Base-by-base conservation (phyloP, 2,113 vertebrate species). In the Cavia porcellus region DNA sequence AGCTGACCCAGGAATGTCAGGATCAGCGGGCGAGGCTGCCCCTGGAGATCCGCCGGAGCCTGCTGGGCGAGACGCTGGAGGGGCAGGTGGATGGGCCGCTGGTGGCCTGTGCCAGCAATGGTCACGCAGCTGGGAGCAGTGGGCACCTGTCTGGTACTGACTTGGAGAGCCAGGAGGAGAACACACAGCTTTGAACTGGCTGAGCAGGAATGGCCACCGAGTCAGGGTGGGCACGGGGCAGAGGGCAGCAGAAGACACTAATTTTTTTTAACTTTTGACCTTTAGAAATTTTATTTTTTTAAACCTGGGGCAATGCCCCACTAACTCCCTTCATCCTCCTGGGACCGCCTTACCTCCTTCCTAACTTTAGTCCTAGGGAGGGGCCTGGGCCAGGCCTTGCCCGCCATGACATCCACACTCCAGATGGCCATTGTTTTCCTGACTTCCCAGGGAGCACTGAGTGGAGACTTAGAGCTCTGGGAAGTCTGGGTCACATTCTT, bases 31-130 rank as follows among this genome's bases (percentile, higher is more conserved):
- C 92, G 2, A 96, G 75, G 2, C 97, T 99, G 28, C 99, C 98
- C 0, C 98, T 99, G 82, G 99, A 99, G 91, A 98, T 99, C 97
- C 97, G 98, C 79, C 95, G 98, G 87, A 98, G 98, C 97, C 98
- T 99, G 90, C 98, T 99, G 89, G 90, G 98, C 47, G 98, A 99
- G 93, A 98, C 98, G 0, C 97, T 98, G 5, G 98, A 93, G 35
- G 92, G 81, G 70, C 82, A 95, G 42, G 93, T 84, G 64, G 97
- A 96, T 1, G 42, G 97, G 88, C 92, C 68, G n/a, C 86, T 93
- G n/a, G 95, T 96, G 92, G 97, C 97, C 86, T 97, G 96, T 87
- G 96, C 97, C 94, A 98, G 97, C 96, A 98, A 98, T 0, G 98
- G 98, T 96, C 94, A 98, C 92, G 79, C 97, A 1, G 86, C 92